phyloP scores from a whole-genome alignment of 2,888 invertebrate species.

The Nemotelus nigrinus region DNA sequence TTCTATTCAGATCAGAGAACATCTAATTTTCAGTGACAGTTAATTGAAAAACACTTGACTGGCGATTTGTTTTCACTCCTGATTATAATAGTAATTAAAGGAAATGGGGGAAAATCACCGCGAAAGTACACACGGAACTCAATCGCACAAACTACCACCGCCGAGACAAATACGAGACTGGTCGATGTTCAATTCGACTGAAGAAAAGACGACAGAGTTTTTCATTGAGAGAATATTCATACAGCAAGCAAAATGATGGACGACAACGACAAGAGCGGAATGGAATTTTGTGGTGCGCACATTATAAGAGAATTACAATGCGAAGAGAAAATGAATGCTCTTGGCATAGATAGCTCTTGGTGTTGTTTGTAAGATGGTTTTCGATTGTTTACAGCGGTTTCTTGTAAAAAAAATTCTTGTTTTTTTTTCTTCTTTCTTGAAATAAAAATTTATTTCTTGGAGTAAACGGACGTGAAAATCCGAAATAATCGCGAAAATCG shows the following conservation, averaged over 20 bases:
- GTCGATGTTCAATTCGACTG: not conserved
- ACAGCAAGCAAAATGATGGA: not conserved
- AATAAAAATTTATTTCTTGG: too few relatives aligned
- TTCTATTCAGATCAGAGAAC: not conserved
- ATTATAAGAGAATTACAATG: too few relatives aligned
- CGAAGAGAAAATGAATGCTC: too few relatives aligned
- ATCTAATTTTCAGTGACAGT: constrained; percentile 9
- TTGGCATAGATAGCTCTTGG: too few relatives aligned
- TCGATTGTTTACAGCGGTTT: too few relatives aligned
- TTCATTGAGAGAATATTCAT: constrained; percentile 25
- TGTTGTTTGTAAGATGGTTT: too few relatives aligned
- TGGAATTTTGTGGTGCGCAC: not conserved
- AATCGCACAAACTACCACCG: constrained; percentile 17
- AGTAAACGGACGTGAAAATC: too few relatives aligned
- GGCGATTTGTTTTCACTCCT: not conserved
- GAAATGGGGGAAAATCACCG: constrained; percentile 16
- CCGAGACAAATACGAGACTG: constrained; percentile 32
- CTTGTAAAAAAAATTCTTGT: too few relatives aligned
- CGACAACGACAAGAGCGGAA: too few relatives aligned
- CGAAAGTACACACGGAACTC: not conserved
- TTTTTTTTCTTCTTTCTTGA: too few relatives aligned
- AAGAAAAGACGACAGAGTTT: not conserved
- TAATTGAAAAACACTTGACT: not conserved
- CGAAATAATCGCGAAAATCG: too few relatives aligned
- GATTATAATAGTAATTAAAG: not conserved